Percentiles rank a stretch among this genome's conserved stretches.
Evolutionary conservation across 2,113 vertebrate genomes (phyloP).

Genomic region (Trinectes maculatus): DNA sequence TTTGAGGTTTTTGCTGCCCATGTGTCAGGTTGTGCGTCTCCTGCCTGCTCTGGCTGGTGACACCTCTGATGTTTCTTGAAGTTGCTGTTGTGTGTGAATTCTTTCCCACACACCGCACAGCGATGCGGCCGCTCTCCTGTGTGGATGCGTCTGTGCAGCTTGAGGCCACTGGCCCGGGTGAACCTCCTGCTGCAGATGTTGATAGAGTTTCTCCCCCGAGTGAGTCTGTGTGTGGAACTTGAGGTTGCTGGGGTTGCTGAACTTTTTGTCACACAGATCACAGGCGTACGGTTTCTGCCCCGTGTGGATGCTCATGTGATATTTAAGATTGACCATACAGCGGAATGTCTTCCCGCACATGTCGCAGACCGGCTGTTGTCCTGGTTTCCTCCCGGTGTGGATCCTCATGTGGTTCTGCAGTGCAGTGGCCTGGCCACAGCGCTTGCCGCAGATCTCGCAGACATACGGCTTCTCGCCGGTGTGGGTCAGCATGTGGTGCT

Average conservation of each 20-base stretch:
- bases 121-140: constrained; percentile 45
- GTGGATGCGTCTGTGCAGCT: constrained; percentile 61
- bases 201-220: constrained; percentile 49
- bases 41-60: constrained; percentile 25
- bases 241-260: constrained; percentile 66
- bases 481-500: constrained; percentile 79
- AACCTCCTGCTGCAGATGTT: constrained; percentile 62
- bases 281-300: constrained; percentile 76
- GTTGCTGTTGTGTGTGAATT: constrained; percentile 20
- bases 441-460: constrained; percentile 80
- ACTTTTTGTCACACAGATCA: constrained; percentile 59
- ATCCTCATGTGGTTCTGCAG: constrained; percentile 80
- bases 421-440: constrained; percentile 81
- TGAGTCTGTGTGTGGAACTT: constrained; percentile 50
- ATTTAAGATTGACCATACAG: constrained; percentile 77
- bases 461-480: constrained; percentile 76
- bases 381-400: constrained; percentile 77
- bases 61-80: constrained; percentile 53
- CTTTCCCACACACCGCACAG: constrained; percentile 49
- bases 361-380: constrained; percentile 66
- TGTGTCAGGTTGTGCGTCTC: too few relatives aligned
- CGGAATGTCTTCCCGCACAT: constrained; percentile 80
- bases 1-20: not conserved
- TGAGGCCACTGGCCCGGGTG: constrained; percentile 49
- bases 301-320: constrained; percentile 80